These are phyloP conservation scores for Gila orcuttii DNA, from an alignment of 2,113 vertebrate genomes.

Conservation along the genomic window DNA sequence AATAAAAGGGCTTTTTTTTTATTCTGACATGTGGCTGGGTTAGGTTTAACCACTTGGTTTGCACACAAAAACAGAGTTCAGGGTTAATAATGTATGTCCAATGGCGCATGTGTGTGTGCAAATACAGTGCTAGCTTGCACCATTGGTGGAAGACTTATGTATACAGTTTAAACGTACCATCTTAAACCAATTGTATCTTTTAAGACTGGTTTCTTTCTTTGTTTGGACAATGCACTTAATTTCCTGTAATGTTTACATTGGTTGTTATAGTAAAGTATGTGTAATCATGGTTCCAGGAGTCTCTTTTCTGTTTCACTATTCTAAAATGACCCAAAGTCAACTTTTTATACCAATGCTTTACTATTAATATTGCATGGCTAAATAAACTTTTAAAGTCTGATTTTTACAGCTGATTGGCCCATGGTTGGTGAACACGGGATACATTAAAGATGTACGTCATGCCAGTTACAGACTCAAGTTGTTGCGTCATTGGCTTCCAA, in stretches of 20 bases:
- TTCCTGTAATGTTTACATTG: no score
- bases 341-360: neutral
- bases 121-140: neutral
- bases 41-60: no score
- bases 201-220: no score
- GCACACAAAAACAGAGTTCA: no score
- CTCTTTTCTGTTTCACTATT: no score
- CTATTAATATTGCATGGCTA: neutral
- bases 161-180: no score
- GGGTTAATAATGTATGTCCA: slow-evolving; percentile 15
- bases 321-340: no score
- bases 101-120: neutral
- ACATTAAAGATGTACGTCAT: neutral
- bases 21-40: slow-evolving; percentile 6
- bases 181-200: no score
- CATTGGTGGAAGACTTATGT: no score
- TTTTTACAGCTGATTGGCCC: neutral
- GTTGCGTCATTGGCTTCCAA: neutral
- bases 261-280: no score
- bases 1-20: neutral
- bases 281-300: no score
- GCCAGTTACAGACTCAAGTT: neutral
- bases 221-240: no score
- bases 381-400: neutral
- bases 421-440: neutral